These are phyloP conservation scores for Drosophila athabasca DNA, from an alignment of 1,140 invertebrate species.

Conservation along the genomic window DNA sequence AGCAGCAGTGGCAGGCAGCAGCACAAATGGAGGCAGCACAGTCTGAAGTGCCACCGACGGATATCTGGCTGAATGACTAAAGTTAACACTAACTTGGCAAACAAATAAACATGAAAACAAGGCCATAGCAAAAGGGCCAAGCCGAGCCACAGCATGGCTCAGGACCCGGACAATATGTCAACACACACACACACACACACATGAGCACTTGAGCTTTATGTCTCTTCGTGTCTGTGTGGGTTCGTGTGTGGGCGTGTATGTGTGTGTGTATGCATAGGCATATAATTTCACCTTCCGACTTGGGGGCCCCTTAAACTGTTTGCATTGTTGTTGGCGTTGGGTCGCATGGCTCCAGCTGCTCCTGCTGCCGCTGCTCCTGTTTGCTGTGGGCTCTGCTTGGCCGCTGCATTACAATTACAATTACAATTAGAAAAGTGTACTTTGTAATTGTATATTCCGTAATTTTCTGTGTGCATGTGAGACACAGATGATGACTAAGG, in stretches of 20 bases:
- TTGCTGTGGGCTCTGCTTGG: constrained; percentile 49
- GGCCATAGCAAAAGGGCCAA: constrained; percentile 1
- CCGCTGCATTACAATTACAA: constrained; percentile 80
- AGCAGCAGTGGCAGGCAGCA: constrained; percentile 21
- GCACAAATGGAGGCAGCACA: constrained; percentile 30
- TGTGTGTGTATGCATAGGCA: constrained; percentile 60
- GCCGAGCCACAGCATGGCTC: neutral
- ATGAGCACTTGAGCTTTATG: constrained; percentile 52
- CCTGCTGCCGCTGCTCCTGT: neutral
- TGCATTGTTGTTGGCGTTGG: constrained; percentile 63
- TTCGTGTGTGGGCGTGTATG: neutral
- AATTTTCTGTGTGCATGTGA: constrained; percentile 61
- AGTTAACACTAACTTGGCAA: constrained; percentile 82
- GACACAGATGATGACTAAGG: constrained; percentile 43
- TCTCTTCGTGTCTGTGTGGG: constrained; percentile 24
- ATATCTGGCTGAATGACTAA: constrained; percentile 81
- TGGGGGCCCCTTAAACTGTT: constrained; percentile 69
- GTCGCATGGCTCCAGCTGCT: constrained; percentile 30
- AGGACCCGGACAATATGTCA: constrained; percentile 68
- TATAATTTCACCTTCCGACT: constrained; percentile 79
- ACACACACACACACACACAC: constrained; percentile 40
- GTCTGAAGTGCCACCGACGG: constrained; percentile 74
- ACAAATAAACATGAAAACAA: constrained; percentile 80
- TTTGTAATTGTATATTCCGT: constrained; percentile 78
- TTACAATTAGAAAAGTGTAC: constrained; percentile 79